phyloP scores from a whole-genome alignment of 1,140 invertebrate genomes.

The Sycophila sp. region DNA sequence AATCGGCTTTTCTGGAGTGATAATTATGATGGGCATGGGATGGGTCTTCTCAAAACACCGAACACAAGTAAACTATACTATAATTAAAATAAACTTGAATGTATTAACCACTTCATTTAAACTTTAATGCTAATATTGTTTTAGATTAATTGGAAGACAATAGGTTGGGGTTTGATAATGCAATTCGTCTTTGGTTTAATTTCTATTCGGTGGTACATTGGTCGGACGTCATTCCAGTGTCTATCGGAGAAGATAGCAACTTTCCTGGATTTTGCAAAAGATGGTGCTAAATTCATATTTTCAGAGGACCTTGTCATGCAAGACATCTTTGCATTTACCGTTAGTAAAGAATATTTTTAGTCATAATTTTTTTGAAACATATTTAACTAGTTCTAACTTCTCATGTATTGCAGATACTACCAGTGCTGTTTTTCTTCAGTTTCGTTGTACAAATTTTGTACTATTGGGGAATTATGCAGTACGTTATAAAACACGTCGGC shows the following conservation, averaged over 20 bases:
- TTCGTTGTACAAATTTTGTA: conserved; percentile 88
- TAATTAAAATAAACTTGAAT: neutral
- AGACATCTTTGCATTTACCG: conserved; percentile 84
- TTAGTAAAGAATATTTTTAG: conserved; percentile 63
- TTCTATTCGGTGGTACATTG: conserved; percentile 85
- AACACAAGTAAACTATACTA: conserved; percentile 33
- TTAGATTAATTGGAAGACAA: conserved; percentile 79
- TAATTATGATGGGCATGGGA: conserved; percentile 67
- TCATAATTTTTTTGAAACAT: too few relatives aligned
- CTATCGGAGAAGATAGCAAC: conserved; percentile 81
- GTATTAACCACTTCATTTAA: neutral
- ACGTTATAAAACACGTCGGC: conserved; percentile 82
- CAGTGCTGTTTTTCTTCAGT: conserved; percentile 91
- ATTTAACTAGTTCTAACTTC: too few relatives aligned
- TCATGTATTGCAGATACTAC: conserved; percentile 72
- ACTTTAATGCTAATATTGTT: conserved; percentile 17
- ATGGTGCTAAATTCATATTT: conserved; percentile 88
- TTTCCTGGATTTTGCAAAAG: conserved; percentile 82
- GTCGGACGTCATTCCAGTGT: conserved; percentile 81
- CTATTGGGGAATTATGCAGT: conserved; percentile 88
- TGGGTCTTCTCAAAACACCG: conserved; percentile 74
- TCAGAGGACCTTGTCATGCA: conserved; percentile 74
- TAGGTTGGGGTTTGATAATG: conserved; percentile 81
- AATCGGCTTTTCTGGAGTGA: conserved; percentile 72
- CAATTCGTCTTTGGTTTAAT: conserved; percentile 90